phyloP scores from a whole-genome alignment of 2,113 vertebrate species.

The Catharus minimus region DNA sequence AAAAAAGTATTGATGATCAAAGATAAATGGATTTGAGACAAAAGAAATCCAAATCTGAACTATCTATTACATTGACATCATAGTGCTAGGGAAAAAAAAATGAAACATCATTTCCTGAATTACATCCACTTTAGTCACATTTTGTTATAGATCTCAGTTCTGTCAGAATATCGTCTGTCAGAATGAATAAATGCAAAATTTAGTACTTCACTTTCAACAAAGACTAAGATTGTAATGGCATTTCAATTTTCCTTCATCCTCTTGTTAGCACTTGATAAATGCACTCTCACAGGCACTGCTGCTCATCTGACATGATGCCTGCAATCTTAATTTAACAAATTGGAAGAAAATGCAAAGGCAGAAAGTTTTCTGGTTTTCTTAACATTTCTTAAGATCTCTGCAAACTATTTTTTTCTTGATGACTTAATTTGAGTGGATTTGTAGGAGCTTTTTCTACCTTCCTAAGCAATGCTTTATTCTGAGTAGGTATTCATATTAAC shows the following conservation, averaged over 20 bases:
- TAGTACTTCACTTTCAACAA: conserved; percentile 16
- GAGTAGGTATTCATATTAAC: not conserved
- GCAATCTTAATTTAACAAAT: not conserved
- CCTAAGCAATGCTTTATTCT: not conserved
- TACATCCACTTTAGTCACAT: conserved; percentile 16
- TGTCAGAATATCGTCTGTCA: conserved; percentile 40
- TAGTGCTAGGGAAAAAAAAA: not conserved
- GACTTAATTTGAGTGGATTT: not conserved
- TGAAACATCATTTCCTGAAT: conserved; percentile 23
- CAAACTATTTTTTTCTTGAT: not conserved
- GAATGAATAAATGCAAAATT: conserved; percentile 36
- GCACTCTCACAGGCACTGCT: not conserved
- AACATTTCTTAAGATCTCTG: not conserved
- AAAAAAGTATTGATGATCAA: not conserved
- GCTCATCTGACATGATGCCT: not conserved
- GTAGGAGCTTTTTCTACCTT: not conserved
- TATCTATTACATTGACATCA: not conserved
- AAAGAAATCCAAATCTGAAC: not conserved
- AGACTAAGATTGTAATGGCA: not conserved
- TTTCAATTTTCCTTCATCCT: conserved; percentile 28
- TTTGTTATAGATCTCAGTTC: conserved; percentile 30
- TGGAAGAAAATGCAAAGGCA: not conserved
- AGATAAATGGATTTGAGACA: not conserved
- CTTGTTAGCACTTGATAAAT: conserved; percentile 48
- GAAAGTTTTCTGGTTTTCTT: not conserved